Base-by-base conservation (phyloP, 2,888 invertebrate genomes). In the Tachystola acroxantha region DNA sequence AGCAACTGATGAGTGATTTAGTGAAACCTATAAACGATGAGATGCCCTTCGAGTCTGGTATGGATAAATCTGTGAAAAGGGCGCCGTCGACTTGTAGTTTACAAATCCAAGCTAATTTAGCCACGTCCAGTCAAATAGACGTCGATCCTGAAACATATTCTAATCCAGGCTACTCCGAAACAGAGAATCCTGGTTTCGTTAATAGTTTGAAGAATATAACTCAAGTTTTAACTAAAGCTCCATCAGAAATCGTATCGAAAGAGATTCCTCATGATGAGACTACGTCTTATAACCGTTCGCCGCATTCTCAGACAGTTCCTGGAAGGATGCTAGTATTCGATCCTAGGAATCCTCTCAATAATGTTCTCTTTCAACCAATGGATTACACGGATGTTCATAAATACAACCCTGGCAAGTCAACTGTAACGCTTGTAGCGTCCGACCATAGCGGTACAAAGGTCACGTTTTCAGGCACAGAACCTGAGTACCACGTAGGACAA, bases 101-200 rank as follows among this genome's bases (percentile, higher is more conserved):
- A 0, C 65, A 81, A 34, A 55, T 80, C 24, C 84, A 86, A 51
- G 72, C 80, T 0, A 74, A 79, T 44, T 40, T 80, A 2, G 19
- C 62, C 0, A 54, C 69, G 0, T 76, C 85, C 1, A 85, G 84
- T 37, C 85, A 85, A 53, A 64, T 84, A 7, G 84, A 82, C 19
- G 25, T 84, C 0, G 49, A 32, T 20, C 11, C 22, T 12, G 32
- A 32, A 5, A 7, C 16, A 1, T 2, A 20, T 20, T 11, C 32
- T 16, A 32, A 24, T n/a, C 6, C 27, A 12, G 12, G 27, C 7
- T n/a, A 7, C 4, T 5, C n/a, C 3, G 11, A 11, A n/a, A 11
- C 10, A 5, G 7, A 6, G 1, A 27, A 10, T 6, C 5, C 7
- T 11, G 5, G 6, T 24, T 24, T 24, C 4, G 9, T n/a, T 2